These are phyloP conservation scores for Ennomos quercinarius DNA, from an alignment of 2,888 invertebrate species.

Conservation along the genomic window DNA sequence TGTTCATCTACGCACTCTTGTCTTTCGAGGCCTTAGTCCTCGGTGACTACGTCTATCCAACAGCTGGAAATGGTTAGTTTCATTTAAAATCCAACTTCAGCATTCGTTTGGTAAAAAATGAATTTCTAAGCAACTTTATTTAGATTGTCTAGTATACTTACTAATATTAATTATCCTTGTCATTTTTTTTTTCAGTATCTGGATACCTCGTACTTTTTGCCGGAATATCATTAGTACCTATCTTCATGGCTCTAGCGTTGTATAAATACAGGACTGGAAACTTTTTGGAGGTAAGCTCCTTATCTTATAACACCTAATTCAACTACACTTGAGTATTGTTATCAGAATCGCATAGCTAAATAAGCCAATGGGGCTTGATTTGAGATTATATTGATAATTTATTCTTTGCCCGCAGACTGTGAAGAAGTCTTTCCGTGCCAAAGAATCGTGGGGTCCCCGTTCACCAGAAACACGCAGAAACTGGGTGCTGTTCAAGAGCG, in stretches of 20 bases:
- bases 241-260: conserved; percentile 56
- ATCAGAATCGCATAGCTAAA: no score
- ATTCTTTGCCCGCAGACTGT: conserved; percentile 66
- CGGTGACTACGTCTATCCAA: conserved; percentile 85
- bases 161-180: no score
- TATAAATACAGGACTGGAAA: conserved; percentile 58
- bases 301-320: conserved; percentile 1
- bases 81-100: neutral
- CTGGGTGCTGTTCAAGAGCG: conserved; percentile 85
- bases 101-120: no score
- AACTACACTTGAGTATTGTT: no score
- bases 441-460: conserved; percentile 87
- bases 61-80: conserved; percentile 85
- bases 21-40: conserved; percentile 87
- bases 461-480: conserved; percentile 71
- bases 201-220: conserved; percentile 68
- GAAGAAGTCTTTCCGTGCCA: conserved; percentile 69
- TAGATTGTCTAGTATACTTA: neutral
- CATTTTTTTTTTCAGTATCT: conserved; percentile 64
- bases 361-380: no score
- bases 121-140: no score
- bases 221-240: conserved; percentile 68
- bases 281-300: conserved; percentile 53
- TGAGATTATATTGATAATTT: no score
- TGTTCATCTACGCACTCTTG: conserved; percentile 89